These are phyloP conservation scores for Pseudolaguvia tuberculata DNA, from an alignment of 2,113 vertebrate genomes.

Conservation along the genomic window DNA sequence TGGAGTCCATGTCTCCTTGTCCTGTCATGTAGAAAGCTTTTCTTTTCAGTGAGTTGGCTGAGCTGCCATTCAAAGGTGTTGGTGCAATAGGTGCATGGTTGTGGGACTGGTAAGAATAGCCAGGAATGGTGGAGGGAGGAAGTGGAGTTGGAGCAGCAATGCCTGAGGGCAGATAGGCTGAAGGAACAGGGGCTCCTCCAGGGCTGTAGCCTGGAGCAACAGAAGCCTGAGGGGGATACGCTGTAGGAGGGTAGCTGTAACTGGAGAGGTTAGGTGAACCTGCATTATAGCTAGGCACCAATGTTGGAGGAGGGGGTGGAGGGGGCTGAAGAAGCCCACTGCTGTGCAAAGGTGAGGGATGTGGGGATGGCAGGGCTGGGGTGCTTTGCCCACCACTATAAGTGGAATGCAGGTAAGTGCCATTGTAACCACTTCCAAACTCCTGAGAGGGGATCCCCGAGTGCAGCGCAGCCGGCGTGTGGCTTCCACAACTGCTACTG, in stretches of 20 bases:
- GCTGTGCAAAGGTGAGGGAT: constrained; percentile 92
- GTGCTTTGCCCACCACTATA: constrained; percentile 87
- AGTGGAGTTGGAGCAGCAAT: constrained; percentile 93
- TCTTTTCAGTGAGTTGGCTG: constrained; percentile 93
- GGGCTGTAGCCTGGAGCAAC: constrained; percentile 91
- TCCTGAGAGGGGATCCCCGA: constrained; percentile 96
- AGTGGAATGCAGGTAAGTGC: constrained; percentile 92
- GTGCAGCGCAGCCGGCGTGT: constrained; percentile 86
- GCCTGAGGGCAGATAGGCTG: constrained; percentile 92
- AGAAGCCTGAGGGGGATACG: constrained; percentile 89
- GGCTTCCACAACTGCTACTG: constrained; percentile 93
- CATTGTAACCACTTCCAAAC: constrained; percentile 91
- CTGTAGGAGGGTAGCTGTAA: constrained; percentile 90
- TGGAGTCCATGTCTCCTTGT: constrained; percentile 95
- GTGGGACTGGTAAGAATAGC: constrained; percentile 94
- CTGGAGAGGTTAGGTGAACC: constrained; percentile 89
- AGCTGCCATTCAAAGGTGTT: constrained; percentile 87
- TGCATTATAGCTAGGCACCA: constrained; percentile 89
- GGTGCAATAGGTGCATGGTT: constrained; percentile 87
- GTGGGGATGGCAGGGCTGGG: constrained; percentile 88
- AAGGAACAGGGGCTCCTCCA: constrained; percentile 85
- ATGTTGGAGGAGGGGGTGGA: constrained; percentile 75
- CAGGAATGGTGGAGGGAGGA: constrained; percentile 86
- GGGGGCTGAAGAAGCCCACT: constrained; percentile 91
- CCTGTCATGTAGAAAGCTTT: constrained; percentile 99